Evolutionary conservation across 2,888 invertebrate genomes (phyloP).

Genomic region (Orthosia cruda): DNA sequence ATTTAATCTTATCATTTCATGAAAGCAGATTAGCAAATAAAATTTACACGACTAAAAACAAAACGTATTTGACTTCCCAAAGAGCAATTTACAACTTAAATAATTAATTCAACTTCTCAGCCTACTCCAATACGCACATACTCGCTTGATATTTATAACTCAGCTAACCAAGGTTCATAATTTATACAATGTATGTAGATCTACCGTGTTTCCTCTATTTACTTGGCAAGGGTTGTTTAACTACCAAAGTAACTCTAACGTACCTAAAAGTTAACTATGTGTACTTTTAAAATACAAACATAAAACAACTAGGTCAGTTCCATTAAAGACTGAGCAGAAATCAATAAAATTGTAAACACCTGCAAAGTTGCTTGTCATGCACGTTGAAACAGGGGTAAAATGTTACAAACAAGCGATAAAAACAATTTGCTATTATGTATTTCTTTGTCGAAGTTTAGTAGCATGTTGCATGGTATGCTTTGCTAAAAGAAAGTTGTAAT

Average conservation of each 20-base stretch:
- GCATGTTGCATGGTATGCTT: background rate
- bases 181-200: slow-evolving; percentile 30
- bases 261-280: slow-evolving; percentile 41
- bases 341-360: slow-evolving; percentile 49
- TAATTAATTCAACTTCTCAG: slow-evolving; percentile 21
- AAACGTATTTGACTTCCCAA: slow-evolving; percentile 22
- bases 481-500: background rate
- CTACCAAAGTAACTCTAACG: slow-evolving; percentile 21
- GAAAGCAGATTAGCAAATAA: background rate
- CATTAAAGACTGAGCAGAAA: slow-evolving; percentile 39
- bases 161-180: slow-evolving; percentile 8
- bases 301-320: slow-evolving; percentile 27
- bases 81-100: slow-evolving; percentile 23
- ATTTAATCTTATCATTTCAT: too few species aligned
- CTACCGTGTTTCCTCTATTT: slow-evolving; percentile 36
- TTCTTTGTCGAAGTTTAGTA: slow-evolving; percentile 1
- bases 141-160: slow-evolving; percentile 24
- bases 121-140: slow-evolving; percentile 36
- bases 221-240: slow-evolving; percentile 32
- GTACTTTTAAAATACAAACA: slow-evolving; percentile 44
- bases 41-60: background rate
- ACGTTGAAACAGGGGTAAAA: background rate
- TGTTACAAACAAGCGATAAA: slow-evolving; percentile 7
- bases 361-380: slow-evolving; percentile 30
- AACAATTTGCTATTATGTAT: background rate